These are phyloP conservation scores for Lissonota sp. DNA, from an alignment of 2,888 invertebrate species.

Conservation along the genomic window DNA sequence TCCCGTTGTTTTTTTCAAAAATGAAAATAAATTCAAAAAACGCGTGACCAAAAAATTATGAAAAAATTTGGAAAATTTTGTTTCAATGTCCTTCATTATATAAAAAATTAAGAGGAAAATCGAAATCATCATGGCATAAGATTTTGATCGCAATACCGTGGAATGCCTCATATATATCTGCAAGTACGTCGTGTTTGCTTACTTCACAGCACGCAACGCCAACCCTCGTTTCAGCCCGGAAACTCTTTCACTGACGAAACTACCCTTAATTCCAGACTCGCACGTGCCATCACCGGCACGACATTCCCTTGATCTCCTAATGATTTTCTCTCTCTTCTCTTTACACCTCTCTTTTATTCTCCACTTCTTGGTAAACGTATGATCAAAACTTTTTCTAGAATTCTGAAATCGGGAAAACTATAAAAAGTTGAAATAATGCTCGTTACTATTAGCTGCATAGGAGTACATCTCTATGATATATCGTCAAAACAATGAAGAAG, in stretches of 20 bases:
- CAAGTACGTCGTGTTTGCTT: not conserved
- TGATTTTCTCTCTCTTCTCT: not conserved
- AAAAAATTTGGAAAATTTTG: too few species aligned
- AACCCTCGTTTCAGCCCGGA: conserved; percentile 9
- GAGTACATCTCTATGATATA: too few species aligned
- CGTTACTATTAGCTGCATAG: not conserved
- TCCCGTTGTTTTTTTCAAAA: too few species aligned
- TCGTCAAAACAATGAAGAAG: conserved; percentile 1
- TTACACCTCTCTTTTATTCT: conserved; percentile 5
- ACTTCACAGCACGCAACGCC: conserved; percentile 54
- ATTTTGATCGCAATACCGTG: too few species aligned
- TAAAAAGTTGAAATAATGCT: not conserved
- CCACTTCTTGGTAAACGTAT: not conserved
- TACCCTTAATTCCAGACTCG: conserved; percentile 45
- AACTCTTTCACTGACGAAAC: conserved; percentile 37
- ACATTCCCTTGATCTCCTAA: conserved; percentile 11
- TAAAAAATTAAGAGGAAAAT: too few species aligned
- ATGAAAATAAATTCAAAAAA: too few species aligned
- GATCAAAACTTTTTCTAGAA: too few species aligned
- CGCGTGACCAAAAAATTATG: too few species aligned
- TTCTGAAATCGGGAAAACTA: too few species aligned
- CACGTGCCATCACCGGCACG: conserved; percentile 40
- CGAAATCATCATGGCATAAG: too few species aligned
- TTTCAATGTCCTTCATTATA: too few species aligned
- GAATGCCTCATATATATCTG: not conserved